Percentiles rank a stretch among this genome's conserved stretches.
Conservation (phyloP, 2,113 vertebrate species). For the Malurus alboscapulatus region DNA sequence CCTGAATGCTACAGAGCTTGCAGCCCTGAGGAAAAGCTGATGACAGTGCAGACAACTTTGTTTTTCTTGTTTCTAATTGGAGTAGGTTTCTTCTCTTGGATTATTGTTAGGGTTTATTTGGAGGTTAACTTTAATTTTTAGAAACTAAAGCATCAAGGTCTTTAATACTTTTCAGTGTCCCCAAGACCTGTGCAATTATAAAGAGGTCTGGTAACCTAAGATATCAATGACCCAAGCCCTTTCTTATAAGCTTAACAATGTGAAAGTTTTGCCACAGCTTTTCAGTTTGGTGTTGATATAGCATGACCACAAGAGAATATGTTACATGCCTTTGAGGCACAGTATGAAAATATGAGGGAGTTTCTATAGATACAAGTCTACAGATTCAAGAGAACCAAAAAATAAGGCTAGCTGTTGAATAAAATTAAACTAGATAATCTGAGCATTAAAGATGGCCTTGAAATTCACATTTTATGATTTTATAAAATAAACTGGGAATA, state of each 20-base stretch:
- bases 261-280: background rate
- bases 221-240: background rate
- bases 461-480: background rate
- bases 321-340: background rate
- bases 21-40: background rate
- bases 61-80: background rate
- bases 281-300: background rate
- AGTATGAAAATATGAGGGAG: background rate
- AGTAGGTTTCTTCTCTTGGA: background rate
- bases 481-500: background rate
- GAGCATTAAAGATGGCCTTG: background rate
- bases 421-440: background rate
- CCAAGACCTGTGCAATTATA: background rate
- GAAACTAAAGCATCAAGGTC: background rate
- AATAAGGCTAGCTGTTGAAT: background rate
- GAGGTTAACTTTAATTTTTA: background rate
- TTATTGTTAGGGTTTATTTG: background rate
- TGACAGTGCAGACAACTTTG: background rate
- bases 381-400: background rate
- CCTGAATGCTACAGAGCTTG: background rate
- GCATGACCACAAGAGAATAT: background rate
- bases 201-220: background rate
- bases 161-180: background rate
- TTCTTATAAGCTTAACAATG: background rate
- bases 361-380: background rate